phyloP scores from a whole-genome alignment of 2,113 vertebrate genomes.

The Rissa tridactyla region DNA sequence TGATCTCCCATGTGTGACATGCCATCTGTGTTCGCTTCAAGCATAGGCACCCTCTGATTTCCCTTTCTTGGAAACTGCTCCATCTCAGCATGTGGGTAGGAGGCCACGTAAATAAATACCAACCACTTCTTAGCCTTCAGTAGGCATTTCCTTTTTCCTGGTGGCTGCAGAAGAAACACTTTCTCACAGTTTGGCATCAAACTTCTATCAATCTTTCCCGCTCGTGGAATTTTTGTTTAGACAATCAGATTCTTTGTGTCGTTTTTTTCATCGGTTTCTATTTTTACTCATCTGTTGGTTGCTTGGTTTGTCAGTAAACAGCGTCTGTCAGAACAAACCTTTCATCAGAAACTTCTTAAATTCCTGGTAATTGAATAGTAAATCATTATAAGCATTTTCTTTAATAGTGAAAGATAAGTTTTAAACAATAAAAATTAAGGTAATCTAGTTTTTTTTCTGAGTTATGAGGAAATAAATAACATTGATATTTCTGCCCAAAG shows the following conservation, averaged over 20 bases:
- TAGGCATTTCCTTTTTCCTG: slow-evolving; percentile 60
- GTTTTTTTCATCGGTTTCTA: slow-evolving; percentile 7
- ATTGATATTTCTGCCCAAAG: background rate
- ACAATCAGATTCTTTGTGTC: slow-evolving; percentile 14
- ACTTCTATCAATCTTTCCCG: slow-evolving; percentile 13
- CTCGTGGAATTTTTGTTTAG: slow-evolving; percentile 39
- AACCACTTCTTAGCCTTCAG: slow-evolving; percentile 57
- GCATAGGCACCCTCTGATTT: slow-evolving; percentile 18
- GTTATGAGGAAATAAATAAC: background rate
- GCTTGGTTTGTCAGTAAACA: slow-evolving; percentile 7
- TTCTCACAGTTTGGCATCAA: slow-evolving; percentile 57
- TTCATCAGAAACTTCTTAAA: background rate
- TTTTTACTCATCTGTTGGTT: background rate
- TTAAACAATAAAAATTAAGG: background rate
- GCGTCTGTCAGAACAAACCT: background rate
- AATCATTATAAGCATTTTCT: background rate
- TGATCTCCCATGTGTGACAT: background rate
- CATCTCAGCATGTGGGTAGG: slow-evolving; percentile 33
- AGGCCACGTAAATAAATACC: slow-evolving; percentile 61
- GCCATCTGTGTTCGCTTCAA: background rate
- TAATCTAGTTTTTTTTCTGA: background rate
- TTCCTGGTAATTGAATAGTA: background rate
- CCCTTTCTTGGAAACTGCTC: slow-evolving; percentile 41
- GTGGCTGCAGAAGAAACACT: slow-evolving; percentile 56
- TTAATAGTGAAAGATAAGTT: background rate